phyloP scores from a whole-genome alignment of 2,888 invertebrate genomes.

The Cephonodes hylas region DNA sequence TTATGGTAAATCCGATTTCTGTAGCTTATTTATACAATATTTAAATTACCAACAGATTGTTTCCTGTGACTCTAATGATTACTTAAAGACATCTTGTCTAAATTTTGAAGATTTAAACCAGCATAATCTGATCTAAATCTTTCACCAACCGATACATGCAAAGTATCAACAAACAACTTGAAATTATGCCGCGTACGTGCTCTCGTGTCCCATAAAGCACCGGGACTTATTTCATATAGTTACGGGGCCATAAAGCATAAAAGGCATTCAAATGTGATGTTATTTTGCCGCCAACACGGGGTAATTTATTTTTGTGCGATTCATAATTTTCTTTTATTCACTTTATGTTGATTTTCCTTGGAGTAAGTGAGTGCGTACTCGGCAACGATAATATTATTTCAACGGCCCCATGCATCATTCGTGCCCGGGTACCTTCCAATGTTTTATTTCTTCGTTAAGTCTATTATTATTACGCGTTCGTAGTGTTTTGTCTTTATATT shows the following conservation, averaged over 20 bases:
- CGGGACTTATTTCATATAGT: constrained; percentile 78
- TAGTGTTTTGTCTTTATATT: constrained; percentile 31
- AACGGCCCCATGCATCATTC: constrained; percentile 74
- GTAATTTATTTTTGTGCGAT: constrained; percentile 80
- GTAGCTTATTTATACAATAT: too few relatives aligned
- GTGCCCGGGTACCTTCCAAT: constrained; percentile 45
- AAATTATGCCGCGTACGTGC: constrained; percentile 77
- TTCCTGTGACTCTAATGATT: too few relatives aligned
- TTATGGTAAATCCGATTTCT: too few relatives aligned
- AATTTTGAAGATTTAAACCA: not conserved
- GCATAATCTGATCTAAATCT: not conserved
- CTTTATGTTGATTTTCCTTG: constrained; percentile 81
- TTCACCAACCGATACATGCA: constrained; percentile 14
- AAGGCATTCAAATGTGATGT: constrained; percentile 81
- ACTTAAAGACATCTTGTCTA: too few relatives aligned
- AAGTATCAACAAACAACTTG: constrained; percentile 58
- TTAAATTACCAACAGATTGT: too few relatives aligned
- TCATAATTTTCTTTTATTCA: constrained; percentile 82
- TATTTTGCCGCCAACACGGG: constrained; percentile 80
- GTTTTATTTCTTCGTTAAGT: constrained; percentile 70
- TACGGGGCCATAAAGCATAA: constrained; percentile 79
- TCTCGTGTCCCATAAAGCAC: constrained; percentile 72
- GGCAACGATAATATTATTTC: constrained; percentile 81
- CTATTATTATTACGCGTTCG: constrained; percentile 55
- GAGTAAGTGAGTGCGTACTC: constrained; percentile 77